phyloP scores from a whole-genome alignment of 1,140 invertebrate genomes.

The Ips typographus region DNA sequence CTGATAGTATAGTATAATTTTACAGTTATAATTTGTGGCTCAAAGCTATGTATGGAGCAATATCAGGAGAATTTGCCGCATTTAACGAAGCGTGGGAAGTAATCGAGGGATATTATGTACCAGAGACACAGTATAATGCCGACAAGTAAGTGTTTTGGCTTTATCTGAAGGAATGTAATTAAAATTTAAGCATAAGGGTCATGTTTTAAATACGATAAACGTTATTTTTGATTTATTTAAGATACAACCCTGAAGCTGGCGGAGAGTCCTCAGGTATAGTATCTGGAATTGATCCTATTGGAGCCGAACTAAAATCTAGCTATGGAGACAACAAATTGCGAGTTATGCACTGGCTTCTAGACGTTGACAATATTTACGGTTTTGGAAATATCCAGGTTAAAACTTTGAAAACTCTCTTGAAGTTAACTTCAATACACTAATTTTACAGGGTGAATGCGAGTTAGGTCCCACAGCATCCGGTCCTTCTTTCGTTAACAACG shows the following conservation, averaged over 20 bases:
- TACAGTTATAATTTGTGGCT: constrained; percentile 38
- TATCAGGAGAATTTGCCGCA: constrained; percentile 27
- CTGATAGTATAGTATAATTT: no score
- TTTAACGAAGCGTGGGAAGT: constrained; percentile 34
- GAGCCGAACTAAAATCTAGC: constrained; percentile 22
- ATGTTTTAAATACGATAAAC: no score
- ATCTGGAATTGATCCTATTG: constrained; percentile 26
- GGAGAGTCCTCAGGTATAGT: constrained; percentile 20
- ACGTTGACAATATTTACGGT: constrained; percentile 37
- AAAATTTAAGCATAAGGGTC: no score
- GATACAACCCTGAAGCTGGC: constrained; percentile 33
- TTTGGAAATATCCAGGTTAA: constrained; percentile 29
- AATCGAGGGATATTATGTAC: constrained; percentile 34
- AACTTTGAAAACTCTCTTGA: no score
- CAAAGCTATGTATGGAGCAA: constrained; percentile 37
- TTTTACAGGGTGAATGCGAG: constrained; percentile 27
- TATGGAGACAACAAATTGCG: constrained; percentile 27
- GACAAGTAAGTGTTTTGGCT: constrained; percentile 14
- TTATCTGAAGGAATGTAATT: no score
- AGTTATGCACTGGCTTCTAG: constrained; percentile 34
- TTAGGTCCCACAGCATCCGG: constrained; percentile 26
- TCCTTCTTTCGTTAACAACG: constrained; percentile 36
- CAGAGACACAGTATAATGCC: constrained; percentile 26
- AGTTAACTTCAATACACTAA: no score
- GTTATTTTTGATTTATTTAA: not conserved